Evolutionary conservation across 2,888 invertebrate species (phyloP).

Genomic region (Prosopocoilus inquinatus): DNA sequence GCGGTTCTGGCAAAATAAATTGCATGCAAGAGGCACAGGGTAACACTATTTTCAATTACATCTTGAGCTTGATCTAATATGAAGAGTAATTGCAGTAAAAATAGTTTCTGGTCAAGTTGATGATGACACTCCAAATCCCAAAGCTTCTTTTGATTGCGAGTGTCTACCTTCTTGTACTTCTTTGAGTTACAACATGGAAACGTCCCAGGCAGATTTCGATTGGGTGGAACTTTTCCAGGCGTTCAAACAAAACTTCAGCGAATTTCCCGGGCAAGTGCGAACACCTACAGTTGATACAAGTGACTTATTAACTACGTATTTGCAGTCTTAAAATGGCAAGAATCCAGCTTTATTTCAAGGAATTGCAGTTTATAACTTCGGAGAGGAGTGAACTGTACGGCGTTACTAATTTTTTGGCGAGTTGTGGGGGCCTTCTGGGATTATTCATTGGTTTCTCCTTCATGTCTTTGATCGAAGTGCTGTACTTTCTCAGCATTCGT

Average conservation of each 20-base stretch:
- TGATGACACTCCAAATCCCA: too few species aligned
- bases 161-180: slow-evolving; percentile 68
- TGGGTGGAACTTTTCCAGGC: slow-evolving; percentile 60
- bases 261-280: slow-evolving; percentile 43
- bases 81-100: too few species aligned
- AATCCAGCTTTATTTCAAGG: slow-evolving; percentile 70
- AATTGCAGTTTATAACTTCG: slow-evolving; percentile 59
- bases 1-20: slow-evolving; percentile 57
- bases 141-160: slow-evolving; percentile 47
- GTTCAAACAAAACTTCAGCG: slow-evolving; percentile 49
- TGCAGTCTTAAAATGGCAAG: slow-evolving; percentile 58
- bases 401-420: slow-evolving; percentile 57
- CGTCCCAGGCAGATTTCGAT: slow-evolving; percentile 68
- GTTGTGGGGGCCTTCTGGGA: slow-evolving; percentile 59
- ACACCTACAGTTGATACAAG: too few species aligned
- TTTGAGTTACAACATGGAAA: slow-evolving; percentile 69
- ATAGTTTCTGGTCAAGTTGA: too few species aligned
- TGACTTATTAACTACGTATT: slow-evolving; percentile 24
- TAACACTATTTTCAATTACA: slow-evolving; percentile 46
- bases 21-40: slow-evolving; percentile 59
- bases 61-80: too few species aligned
- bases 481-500: slow-evolving; percentile 58
- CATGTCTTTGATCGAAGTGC: slow-evolving; percentile 60
- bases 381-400: slow-evolving; percentile 59
- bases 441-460: slow-evolving; percentile 65